Percentiles rank a stretch among this genome's conserved stretches.
These are phyloP conservation scores for Danaus plexippus DNA, from an alignment of 1,140 invertebrate species.

Conservation along the genomic window DNA sequence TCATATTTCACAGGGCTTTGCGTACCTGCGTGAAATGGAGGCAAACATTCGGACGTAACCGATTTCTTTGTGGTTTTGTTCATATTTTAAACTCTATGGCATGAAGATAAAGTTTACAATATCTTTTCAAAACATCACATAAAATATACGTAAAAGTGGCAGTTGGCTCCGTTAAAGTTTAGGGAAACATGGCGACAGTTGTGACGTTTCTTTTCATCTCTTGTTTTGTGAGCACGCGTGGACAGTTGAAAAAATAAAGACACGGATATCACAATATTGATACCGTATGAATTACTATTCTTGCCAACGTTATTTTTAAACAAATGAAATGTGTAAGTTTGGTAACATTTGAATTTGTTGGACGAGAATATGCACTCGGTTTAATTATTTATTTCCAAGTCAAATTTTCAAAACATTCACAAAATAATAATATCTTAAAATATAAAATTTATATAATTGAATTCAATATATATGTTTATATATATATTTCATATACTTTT, in stretches of 20 bases:
- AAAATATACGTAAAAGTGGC: constrained; percentile 24
- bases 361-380: no score
- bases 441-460: no score
- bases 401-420: no score
- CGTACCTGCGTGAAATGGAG: constrained; percentile 41
- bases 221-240: constrained; percentile 53
- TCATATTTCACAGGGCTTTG: constrained; percentile 53
- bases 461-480: no score
- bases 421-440: no score
- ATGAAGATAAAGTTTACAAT: constrained; percentile 16
- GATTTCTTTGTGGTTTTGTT: constrained; percentile 7
- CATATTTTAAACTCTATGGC: constrained; percentile 34
- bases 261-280: constrained; percentile 21
- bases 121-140: constrained; percentile 16
- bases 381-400: no score
- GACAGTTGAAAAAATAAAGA: constrained; percentile 51
- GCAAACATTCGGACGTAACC: constrained; percentile 23
- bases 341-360: no score
- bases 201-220: constrained; percentile 36
- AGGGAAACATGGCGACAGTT: constrained; percentile 55
- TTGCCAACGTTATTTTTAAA: no score
- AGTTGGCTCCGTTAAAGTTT: constrained; percentile 31
- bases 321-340: no score
- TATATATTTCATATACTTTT: no score
- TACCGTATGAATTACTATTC: neutral